Base-by-base conservation (phyloP, 2,797 vertebrate genomes). In the Acridotheres tristis region DNA sequence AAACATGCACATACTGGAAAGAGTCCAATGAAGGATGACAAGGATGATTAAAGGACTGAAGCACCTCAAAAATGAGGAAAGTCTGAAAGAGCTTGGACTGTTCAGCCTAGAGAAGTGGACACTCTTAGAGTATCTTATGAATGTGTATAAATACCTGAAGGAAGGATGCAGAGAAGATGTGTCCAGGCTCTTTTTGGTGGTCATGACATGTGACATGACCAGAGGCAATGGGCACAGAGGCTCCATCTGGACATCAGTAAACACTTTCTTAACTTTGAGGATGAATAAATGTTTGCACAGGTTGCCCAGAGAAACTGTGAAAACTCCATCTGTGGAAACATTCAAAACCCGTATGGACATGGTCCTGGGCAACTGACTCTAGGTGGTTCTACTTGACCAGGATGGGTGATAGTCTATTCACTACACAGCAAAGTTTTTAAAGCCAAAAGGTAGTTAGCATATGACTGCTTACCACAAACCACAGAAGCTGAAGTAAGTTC, bases 91-190 rank as follows among this genome's bases (percentile, higher is more conserved):
- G 9, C 7, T 58, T 79, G 29, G 16, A 21, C n/a, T 12, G 20
- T 17, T 20, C n/a, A 51, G 5, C 45, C 23, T 51, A 34, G 23
- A 58, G 20, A 58, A 65, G 14, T 40, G 53, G 73, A 51, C 0
- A 8, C 9, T 43, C 18, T 36, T 2, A 10, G 11, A 1, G 1
- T 17, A 9, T 66, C n/a, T 58, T 29, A 51, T 5, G 13, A 40
- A 54, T 53, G 9, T 17, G 13, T 9, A 15, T 30, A 58, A 45
- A 40, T 38, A n/a, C 6, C 11, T 22, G 53, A 53, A 73, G 11
- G 25, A 53, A 40, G 11, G 38, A n/a, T 30, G 7, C 4, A n/a
- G 38, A 45, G 43, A 71, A 63, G 18, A 20, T 2, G 2, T n/a
- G 13, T 38, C 20, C 45, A n/a, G 16, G 27, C 27, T 59, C 72